Evolutionary conservation across 1,140 invertebrate genomes (phyloP), one percentile per base, ranked within the genome.

Genomic region (Macrobrachium nipponense): DNA sequence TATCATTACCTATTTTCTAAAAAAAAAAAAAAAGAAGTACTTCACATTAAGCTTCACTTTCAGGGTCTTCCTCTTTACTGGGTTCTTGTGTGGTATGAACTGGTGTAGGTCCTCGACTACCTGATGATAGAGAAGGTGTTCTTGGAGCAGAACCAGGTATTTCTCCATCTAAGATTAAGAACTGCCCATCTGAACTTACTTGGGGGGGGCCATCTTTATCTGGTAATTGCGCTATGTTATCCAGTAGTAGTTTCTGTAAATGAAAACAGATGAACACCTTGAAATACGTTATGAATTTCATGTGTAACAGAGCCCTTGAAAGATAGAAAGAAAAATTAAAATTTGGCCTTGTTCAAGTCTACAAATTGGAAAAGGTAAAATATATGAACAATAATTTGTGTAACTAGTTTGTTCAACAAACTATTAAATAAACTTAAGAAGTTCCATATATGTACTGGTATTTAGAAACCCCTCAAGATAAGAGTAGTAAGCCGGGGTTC

Each of bases 151-250:
- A 80, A 18, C 59, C 59, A 7, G 81, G 81, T 18, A 86, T 8
- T 20, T 86, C 84, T 15, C 84, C 84, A 58, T 86, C 84, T 58
- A 86, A 60, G 36, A 86, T 79, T 7, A 86, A 78, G 68, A 86
- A 86, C 66, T 86, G 84, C 5, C 84, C 84, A 58, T 86, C 84
- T 27, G 84, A 72, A 68, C 84, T 86, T 58, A 86, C 84, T 15
- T 80, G 77, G 6, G 84, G 84, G 10, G 84, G 84, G 5, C 61
- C 84, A 23, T 80, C 70, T 27, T 73, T 86, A 78, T 86, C 84
- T 51, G 84, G 84, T 27, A 86, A 78, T 36, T 86, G 77, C 8
- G 84, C 84, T 44, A 86, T 86, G 60, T 86, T 86, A 60, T 43
- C 76, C 17, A 86, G 51, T 10, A 86, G 68, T 17, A 86, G 68